Percentiles rank a stretch among this genome's conserved stretches.
Evolutionary conservation across 1,140 invertebrate genomes (phyloP).

Genomic region (Drosophila trapezifrons): DNA sequence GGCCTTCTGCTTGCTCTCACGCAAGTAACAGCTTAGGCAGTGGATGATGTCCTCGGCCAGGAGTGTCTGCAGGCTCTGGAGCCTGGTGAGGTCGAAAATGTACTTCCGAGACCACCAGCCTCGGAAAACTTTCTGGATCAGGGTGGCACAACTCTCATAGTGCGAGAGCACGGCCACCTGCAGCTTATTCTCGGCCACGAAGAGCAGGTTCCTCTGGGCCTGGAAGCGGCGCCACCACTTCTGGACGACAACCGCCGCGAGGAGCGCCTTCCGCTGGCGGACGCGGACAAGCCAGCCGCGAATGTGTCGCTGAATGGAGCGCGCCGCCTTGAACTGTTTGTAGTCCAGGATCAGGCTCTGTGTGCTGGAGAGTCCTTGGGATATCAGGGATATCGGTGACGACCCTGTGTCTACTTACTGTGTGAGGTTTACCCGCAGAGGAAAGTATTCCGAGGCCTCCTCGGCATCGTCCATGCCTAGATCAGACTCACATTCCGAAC

Average conservation of each 20-base stretch:
- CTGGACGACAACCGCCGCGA: slow-evolving; percentile 38
- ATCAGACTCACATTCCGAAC: too few species aligned
- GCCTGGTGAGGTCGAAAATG: slow-evolving; percentile 11
- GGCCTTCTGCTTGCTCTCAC: not conserved
- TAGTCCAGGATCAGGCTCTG: slow-evolving; percentile 51
- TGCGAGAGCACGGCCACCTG: slow-evolving; percentile 7
- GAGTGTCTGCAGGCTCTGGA: slow-evolving; percentile 1
- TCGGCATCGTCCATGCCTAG: not conserved
- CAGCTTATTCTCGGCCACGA: not conserved
- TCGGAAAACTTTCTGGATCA: slow-evolving; percentile 60
- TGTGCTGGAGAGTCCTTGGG: not conserved
- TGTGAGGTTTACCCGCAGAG: not conserved
- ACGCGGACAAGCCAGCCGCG: slow-evolving; percentile 38
- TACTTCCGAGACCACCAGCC: slow-evolving; percentile 63
- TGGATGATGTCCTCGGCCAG: slow-evolving; percentile 3
- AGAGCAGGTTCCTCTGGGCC: not conserved
- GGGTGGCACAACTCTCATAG: slow-evolving; percentile 7
- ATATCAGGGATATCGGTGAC: not conserved
- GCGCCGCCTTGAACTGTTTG: slow-evolving; percentile 63
- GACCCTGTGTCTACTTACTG: not conserved
- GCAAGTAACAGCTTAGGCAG: not conserved
- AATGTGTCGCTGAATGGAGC: slow-evolving; percentile 46
- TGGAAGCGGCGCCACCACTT: slow-evolving; percentile 43
- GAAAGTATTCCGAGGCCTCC: not conserved
- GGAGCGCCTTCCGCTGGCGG: fast-evolving